Conservation (phyloP, 2,888 invertebrate genomes). For the Cephus pygmeus region DNA sequence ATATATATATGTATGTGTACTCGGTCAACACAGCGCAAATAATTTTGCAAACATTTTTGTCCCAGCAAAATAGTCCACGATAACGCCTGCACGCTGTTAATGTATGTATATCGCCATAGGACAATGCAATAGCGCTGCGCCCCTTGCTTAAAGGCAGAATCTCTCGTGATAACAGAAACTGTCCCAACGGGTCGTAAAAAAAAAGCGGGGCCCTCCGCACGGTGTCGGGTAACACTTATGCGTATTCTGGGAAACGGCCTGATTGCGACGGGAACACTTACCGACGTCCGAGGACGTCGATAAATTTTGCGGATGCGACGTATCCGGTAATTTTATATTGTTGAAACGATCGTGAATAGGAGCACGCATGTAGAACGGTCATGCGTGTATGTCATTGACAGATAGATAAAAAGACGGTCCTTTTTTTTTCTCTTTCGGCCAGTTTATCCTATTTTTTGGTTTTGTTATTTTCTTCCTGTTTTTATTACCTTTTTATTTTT, state of each 20-base stretch:
- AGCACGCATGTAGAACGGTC: slow-evolving; percentile 55
- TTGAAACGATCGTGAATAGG: slow-evolving; percentile 49
- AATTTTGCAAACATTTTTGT: background rate
- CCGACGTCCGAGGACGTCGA: slow-evolving; percentile 23
- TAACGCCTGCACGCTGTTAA: background rate
- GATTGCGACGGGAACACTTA: background rate
- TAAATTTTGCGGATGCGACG: slow-evolving; percentile 61
- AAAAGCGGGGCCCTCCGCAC: background rate
- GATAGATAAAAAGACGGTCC: slow-evolving; percentile 19
- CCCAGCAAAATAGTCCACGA: background rate
- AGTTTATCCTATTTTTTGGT: slow-evolving; percentile 1
- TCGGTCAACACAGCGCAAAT: background rate
- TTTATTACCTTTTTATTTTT: slow-evolving; percentile 21
- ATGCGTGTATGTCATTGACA: slow-evolving; percentile 22
- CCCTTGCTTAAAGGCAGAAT: background rate
- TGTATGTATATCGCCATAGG: background rate
- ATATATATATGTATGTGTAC: background rate
- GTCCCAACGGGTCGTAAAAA: background rate
- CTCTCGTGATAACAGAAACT: background rate
- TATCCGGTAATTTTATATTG: slow-evolving; percentile 62
- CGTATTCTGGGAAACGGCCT: background rate
- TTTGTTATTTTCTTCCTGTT: background rate
- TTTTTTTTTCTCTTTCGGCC: background rate
- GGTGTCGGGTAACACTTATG: background rate
- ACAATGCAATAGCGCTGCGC: background rate